Conservation (phyloP, 2,113 vertebrate species). For the Herpetotheres cachinnans region DNA sequence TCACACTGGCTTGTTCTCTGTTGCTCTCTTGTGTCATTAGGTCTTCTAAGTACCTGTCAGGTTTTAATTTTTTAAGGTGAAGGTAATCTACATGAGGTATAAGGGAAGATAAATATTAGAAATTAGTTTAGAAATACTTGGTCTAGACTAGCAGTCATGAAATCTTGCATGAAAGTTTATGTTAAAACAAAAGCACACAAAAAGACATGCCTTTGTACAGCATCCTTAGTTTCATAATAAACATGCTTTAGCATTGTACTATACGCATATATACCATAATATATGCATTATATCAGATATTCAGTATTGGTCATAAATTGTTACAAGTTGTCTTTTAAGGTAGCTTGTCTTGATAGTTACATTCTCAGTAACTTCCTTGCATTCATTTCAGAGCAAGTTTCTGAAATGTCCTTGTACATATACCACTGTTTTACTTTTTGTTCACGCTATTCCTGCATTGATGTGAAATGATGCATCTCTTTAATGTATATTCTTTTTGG, state of each 20-base stretch:
- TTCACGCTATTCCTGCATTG: neutral
- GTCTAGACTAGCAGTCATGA: neutral
- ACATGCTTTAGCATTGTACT: neutral
- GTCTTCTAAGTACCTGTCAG: neutral
- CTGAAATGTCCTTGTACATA: neutral
- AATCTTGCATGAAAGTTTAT: neutral
- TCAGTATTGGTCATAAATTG: neutral
- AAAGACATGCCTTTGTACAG: neutral
- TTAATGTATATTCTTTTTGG: neutral
- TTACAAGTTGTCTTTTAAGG: neutral
- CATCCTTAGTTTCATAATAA: neutral
- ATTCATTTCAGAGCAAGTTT: neutral
- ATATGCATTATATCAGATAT: neutral
- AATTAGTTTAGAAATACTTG: neutral
- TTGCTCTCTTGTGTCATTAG: neutral
- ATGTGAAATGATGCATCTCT: neutral
- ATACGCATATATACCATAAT: neutral
- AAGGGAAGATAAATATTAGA: neutral
- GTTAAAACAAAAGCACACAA: neutral
- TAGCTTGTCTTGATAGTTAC: neutral
- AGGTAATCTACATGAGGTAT: neutral
- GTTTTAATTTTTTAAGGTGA: neutral
- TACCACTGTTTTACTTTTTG: neutral
- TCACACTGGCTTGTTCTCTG: neutral
- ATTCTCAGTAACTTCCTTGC: neutral